phyloP scores from a whole-genome alignment of 2,113 vertebrate species.

The Tringa solitaria region DNA sequence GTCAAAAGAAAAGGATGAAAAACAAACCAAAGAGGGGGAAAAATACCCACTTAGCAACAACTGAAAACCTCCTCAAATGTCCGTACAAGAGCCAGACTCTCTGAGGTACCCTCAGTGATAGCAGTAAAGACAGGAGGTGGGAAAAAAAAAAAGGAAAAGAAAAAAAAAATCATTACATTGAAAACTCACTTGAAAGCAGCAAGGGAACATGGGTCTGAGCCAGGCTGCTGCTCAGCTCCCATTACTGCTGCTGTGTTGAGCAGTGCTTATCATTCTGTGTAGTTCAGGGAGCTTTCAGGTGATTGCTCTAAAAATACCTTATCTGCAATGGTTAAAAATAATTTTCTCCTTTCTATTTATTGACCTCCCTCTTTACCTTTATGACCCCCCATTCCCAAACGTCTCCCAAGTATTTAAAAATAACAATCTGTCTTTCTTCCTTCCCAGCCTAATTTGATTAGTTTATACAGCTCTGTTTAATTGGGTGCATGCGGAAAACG shows the following conservation, averaged over 20 bases:
- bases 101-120: not conserved
- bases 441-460: not conserved
- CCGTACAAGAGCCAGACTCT: not conserved
- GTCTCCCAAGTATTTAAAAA: slow-evolving; percentile 21
- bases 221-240: not conserved
- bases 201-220: not conserved
- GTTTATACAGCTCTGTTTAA: not conserved
- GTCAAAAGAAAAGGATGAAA: not conserved
- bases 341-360: slow-evolving; percentile 32
- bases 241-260: not conserved
- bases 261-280: not conserved
- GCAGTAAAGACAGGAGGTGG: not conserved
- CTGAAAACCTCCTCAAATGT: not conserved
- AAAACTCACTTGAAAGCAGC: not conserved
- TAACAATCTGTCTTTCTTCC: not conserved
- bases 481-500: not conserved
- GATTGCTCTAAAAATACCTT: slow-evolving; percentile 60
- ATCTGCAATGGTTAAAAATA: slow-evolving; percentile 53
- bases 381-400: not conserved
- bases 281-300: slow-evolving; percentile 42
- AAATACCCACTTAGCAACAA: not conserved
- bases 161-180: not conserved
- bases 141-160: not conserved
- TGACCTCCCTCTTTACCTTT: slow-evolving; percentile 30
- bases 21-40: not conserved